phyloP scores from a whole-genome alignment of 2,888 invertebrate genomes.

The Diabrotica balteata region DNA sequence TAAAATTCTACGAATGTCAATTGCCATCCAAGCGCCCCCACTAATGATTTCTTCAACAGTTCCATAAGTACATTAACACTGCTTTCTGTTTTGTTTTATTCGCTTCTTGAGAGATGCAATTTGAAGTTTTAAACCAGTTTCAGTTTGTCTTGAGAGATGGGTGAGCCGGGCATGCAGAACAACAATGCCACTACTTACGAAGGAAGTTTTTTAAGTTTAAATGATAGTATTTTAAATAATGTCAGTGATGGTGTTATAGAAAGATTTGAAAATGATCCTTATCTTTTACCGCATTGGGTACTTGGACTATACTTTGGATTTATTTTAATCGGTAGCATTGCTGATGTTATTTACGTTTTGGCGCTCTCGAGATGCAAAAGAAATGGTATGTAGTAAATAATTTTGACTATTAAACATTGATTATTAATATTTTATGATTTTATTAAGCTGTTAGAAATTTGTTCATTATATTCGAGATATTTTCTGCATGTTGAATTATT shows the following conservation, averaged over 20 bases:
- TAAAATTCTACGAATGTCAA: background rate
- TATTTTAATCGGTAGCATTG: slow-evolving; percentile 43
- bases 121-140: slow-evolving; percentile 25
- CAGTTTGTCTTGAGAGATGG: slow-evolving; percentile 15
- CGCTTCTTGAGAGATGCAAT: slow-evolving; percentile 27
- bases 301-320: slow-evolving; percentile 47
- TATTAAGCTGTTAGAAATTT: too few species aligned
- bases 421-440: too few species aligned
- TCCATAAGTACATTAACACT: slow-evolving; percentile 32
- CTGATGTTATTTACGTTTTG: slow-evolving; percentile 46
- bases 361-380: slow-evolving; percentile 61
- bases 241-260: slow-evolving; percentile 21
- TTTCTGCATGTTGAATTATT: too few species aligned
- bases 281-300: slow-evolving; percentile 42
- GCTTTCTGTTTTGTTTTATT: slow-evolving; percentile 26
- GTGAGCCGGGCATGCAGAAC: slow-evolving; percentile 10
- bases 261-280: slow-evolving; percentile 13
- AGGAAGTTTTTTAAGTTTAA: background rate
- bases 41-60: slow-evolving; percentile 1
- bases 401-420: too few species aligned
- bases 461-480: too few species aligned
- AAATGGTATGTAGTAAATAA: slow-evolving; percentile 58
- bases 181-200: background rate
- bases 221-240: slow-evolving; percentile 13
- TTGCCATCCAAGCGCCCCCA: background rate